Conservation (phyloP, 2,113 vertebrate species). For the Microcebus griseorufus region DNA sequence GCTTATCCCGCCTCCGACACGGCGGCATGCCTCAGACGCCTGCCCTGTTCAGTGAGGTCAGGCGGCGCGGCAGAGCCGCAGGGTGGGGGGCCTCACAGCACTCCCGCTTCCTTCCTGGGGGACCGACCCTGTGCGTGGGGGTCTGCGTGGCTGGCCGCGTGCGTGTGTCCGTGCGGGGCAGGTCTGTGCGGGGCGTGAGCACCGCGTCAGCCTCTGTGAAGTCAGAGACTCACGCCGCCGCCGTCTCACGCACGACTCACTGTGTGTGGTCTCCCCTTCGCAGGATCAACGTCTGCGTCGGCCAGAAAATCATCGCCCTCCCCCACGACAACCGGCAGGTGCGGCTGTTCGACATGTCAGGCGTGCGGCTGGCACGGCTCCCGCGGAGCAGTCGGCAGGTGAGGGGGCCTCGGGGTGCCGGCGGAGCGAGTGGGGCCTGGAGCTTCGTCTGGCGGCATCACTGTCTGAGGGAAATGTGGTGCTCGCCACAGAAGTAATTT, state of each 20-base stretch:
- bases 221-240: neutral
- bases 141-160: neutral
- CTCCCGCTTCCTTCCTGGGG: neutral
- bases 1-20: neutral
- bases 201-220: rapidly evolving
- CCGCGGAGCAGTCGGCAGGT: slow-evolving; percentile 97
- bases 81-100: neutral
- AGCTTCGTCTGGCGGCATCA: neutral
- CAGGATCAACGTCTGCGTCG: slow-evolving; percentile 97
- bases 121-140: neutral
- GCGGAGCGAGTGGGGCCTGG: too few relatives aligned
- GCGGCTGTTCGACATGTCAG: slow-evolving; percentile 96
- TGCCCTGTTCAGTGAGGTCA: neutral
- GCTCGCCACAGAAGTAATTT: neutral
- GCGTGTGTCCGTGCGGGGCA: neutral
- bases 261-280: slow-evolving; percentile 71
- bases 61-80: too few relatives aligned
- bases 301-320: slow-evolving; percentile 97
- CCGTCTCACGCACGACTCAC: neutral
- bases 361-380: slow-evolving; percentile 94
- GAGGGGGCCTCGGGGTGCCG: neutral
- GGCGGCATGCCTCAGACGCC: neutral
- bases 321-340: slow-evolving; percentile 99
- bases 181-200: neutral
- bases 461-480: neutral